Evolutionary conservation across 2,797 vertebrate species (phyloP).

Genomic region (Linurgus olivaceus): DNA sequence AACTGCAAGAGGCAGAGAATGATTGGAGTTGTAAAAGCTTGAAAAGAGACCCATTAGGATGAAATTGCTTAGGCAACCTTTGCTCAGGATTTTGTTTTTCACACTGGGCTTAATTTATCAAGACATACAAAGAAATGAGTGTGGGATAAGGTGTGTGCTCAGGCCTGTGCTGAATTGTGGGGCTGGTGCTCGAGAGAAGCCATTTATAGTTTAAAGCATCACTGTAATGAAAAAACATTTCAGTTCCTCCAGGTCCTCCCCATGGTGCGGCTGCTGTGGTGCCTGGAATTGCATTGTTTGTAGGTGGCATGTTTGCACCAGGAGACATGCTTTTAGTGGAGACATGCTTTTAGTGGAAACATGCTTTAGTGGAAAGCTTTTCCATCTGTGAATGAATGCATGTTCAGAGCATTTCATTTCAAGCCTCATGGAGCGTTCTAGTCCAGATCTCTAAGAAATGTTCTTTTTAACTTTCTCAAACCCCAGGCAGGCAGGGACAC

Average conservation of each 20-base stretch:
- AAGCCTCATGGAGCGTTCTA: not conserved
- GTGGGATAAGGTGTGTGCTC: not conserved
- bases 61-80: not conserved
- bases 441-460: not conserved
- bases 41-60: not conserved
- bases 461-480: not conserved
- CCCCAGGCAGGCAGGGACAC: no score
- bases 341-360: no score
- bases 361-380: not conserved
- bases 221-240: not conserved
- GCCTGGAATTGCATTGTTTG: not conserved
- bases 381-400: not conserved
- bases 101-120: not conserved
- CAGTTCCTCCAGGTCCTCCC: not conserved
- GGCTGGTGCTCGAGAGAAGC: not conserved
- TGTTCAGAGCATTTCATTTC: not conserved
- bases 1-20: not conserved
- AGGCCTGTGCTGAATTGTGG: not conserved
- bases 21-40: not conserved
- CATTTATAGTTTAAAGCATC: not conserved
- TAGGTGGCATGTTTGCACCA: not conserved
- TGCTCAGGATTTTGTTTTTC: not conserved
- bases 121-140: accelerated
- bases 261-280: accelerated
- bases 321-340: not conserved